Base-by-base conservation (phyloP, 1,140 invertebrate genomes). In the Brachionus rotundiformis region DNA sequence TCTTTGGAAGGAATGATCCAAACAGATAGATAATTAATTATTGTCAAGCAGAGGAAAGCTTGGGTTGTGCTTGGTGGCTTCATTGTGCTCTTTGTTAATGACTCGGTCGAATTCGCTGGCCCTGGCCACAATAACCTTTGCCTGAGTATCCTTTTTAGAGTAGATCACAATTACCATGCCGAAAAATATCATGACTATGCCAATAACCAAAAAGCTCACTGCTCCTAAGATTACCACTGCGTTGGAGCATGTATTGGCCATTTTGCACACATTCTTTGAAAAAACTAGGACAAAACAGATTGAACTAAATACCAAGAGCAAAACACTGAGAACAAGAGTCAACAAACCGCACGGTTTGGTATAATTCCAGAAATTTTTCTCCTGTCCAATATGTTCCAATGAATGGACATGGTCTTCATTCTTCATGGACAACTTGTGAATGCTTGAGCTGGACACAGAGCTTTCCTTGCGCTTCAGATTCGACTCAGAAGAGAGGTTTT, bases 101-200 rank as follows among this genome's bases (percentile, higher is more conserved):
- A 75, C 19, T 25, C 73, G 19, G 11, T 49, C 73, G 1, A 79
- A 63, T 11, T 79, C 10, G 1, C 36, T 33, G 3, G 47, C 59
- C 13, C 25, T 79, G 19, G 76, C 29, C 19, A 23, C 19, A 31
- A 79, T 79, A 1, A 79, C 59, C n/a, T 59, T 54, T 8, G 76
- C 27, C 16, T 54, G 49, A 33, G n/a, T 7, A 16, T 79, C 76
- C 36, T 59, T 79, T 39, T 79, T 63, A 6, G 23, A 36, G 25
- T 79, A 79, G 19, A 79, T 27, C 49, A 79, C 36, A 39, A 79
- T 63, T 11, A 79, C 76, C 10, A 79, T 16, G n/a, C 76, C 76
- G 25, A 79, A 33, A 33, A 79, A 63, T 59, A 79, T 36, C 11
- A 79, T 19, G n/a, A 79, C 76, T 39, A 54, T 23, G 10, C 76